Evolutionary conservation across 2,888 invertebrate genomes (phyloP).

Genomic region (Apeira syringaria): DNA sequence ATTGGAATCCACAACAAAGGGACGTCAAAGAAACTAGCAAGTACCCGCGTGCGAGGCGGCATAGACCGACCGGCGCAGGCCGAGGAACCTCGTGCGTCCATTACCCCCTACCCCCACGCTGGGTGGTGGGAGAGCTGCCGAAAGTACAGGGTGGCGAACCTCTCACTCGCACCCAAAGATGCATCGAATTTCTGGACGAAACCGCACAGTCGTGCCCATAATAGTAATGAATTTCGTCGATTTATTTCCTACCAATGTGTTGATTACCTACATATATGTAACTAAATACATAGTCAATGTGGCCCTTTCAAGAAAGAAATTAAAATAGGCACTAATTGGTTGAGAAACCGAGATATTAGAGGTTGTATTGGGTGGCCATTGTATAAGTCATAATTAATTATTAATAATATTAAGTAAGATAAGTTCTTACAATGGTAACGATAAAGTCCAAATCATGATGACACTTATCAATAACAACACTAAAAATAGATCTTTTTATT

Average conservation of each 20-base stretch:
- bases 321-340: no score
- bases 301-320: no score
- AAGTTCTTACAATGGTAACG: no score
- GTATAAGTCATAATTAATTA: no score
- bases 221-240: slow-evolving; percentile 74
- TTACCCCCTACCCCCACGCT: slow-evolving; percentile 59
- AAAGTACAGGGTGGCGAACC: slow-evolving; percentile 61
- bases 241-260: slow-evolving; percentile 24
- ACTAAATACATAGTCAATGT: no score
- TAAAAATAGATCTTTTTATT: no score
- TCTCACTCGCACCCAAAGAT: slow-evolving; percentile 77
- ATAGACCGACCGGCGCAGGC: slow-evolving; percentile 72
- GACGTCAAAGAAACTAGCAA: slow-evolving; percentile 79
- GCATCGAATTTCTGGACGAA: slow-evolving; percentile 78
- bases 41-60: slow-evolving; percentile 77
- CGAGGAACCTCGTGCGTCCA: slow-evolving; percentile 80
- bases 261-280: no score
- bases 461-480: no score
- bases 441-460: no score
- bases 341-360: no score
- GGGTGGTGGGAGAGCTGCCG: slow-evolving; percentile 54
- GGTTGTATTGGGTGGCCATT: no score
- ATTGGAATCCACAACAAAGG: slow-evolving; percentile 79
- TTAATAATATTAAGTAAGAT: no score
- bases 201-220: slow-evolving; percentile 70